These are phyloP conservation scores for Pseudomyrmex sp. DNA, from an alignment of 1,140 invertebrate species.

Conservation along the genomic window DNA sequence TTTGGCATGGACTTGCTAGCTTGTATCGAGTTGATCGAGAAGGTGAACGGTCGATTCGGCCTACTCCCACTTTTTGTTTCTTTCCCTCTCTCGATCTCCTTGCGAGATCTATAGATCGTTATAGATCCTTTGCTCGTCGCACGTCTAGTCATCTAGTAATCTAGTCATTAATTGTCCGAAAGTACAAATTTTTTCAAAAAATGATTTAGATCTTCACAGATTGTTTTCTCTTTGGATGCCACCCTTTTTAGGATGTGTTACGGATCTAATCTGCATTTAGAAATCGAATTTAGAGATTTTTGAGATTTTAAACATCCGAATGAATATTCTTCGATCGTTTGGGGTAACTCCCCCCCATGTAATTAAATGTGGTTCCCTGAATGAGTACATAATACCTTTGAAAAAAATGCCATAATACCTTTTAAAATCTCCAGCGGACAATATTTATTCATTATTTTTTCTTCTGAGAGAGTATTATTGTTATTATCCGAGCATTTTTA, in stretches of 20 bases:
- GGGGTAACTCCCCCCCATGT: too few relatives aligned
- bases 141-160: constrained; percentile 32
- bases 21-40: constrained; percentile 98
- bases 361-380: too few relatives aligned
- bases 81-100: constrained; percentile 27
- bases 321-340: not conserved
- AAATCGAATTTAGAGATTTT: not conserved
- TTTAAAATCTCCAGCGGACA: too few relatives aligned
- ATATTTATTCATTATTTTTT: too few relatives aligned
- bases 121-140: constrained; percentile 18
- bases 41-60: constrained; percentile 87
- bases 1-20: constrained; percentile 98
- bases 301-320: not conserved
- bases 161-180: too few relatives aligned
- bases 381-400: too few relatives aligned
- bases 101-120: constrained; percentile 13
- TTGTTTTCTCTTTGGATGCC: not conserved
- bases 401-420: too few relatives aligned
- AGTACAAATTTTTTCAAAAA: constrained; percentile 15
- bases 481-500: not conserved
- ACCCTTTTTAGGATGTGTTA: not conserved
- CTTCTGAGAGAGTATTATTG: not conserved
- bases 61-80: not conserved
- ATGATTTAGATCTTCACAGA: constrained; percentile 28
- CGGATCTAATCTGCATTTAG: not conserved